Conservation (phyloP, 2,888 invertebrate species). For the Horisme vitalbata region DNA sequence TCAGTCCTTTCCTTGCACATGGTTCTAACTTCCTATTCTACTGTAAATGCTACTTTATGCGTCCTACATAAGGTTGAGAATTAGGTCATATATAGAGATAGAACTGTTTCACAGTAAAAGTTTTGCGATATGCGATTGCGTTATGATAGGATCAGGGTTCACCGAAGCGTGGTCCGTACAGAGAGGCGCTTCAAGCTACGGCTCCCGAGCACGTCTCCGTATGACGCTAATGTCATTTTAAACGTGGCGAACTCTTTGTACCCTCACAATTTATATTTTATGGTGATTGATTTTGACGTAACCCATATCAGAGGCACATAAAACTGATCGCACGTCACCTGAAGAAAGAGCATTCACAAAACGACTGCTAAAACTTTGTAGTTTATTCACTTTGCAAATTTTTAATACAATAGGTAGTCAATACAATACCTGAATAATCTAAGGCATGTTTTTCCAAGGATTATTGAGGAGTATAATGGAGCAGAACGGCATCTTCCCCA, state of each 20-base stretch:
- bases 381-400: too few relatives aligned
- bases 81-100: slow-evolving; percentile 32
- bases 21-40: slow-evolving; percentile 39
- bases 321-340: slow-evolving; percentile 23
- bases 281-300: slow-evolving; percentile 42
- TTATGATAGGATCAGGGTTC: slow-evolving; percentile 81
- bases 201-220: slow-evolving; percentile 56
- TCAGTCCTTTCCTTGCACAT: slow-evolving; percentile 43
- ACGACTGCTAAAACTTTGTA: background rate
- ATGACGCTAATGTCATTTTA: slow-evolving; percentile 70
- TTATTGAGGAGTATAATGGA: slow-evolving; percentile 71
- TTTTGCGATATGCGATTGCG: slow-evolving; percentile 72
- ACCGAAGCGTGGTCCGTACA: slow-evolving; percentile 62
- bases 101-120: slow-evolving; percentile 49
- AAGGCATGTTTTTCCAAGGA: slow-evolving; percentile 46
- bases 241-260: slow-evolving; percentile 56
- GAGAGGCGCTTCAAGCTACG: slow-evolving; percentile 52
- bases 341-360: slow-evolving; percentile 1
- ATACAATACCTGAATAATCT: slow-evolving; percentile 4
- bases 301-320: slow-evolving; percentile 30
- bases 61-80: slow-evolving; percentile 46
- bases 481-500: slow-evolving; percentile 71
- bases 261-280: slow-evolving; percentile 43
- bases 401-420: too few relatives aligned
- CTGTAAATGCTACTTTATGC: slow-evolving; percentile 22